Base-by-base conservation (phyloP, 2,113 vertebrate species). In the Ceuthmochares aereus region DNA sequence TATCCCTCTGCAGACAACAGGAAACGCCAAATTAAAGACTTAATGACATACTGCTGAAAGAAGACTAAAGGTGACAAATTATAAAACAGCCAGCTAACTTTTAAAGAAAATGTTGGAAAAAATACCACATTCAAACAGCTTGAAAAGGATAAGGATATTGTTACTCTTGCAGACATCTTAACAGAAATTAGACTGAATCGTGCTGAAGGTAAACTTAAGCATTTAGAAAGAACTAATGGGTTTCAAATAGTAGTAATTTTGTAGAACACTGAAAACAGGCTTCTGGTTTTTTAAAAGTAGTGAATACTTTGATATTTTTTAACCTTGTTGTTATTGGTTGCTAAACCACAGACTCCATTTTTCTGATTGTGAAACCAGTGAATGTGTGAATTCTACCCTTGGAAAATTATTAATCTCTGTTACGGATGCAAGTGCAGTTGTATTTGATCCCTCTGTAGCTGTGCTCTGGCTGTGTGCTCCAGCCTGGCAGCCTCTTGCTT, bases 21-120 rank as follows among this genome's bases (percentile, higher is more conserved):
- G 98, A 98, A 98, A 98, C 90, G 12, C 97, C 97, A 97, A 97
- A 98, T 98, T 98, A 98, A 97, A 98, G 97, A 97, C 97, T 96
- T 97, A 98, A 97, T 97, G 97, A 97, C 97, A 97, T 95, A 96
- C 96, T 95, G 82, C 93, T 97, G 96, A 97, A 98, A 98, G 95
- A 96, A 98, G 95, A 97, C 96, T 98, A 98, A 98, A 98, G 97
- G 96, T 96, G 96, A 97, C 97, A 97, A 97, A 98, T 98, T 97
- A 97, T 97, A 97, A 97, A 97, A 95, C 97, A 97, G 92, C 73
- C 87, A 81, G 67, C 90, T 96, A 95, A 92, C 75, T 94, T 91
- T 90, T 73, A 90, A 95, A 94, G 84, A 95, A 94, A 92, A 96
- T 13, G 51, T 76, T 94, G 93, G 59, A 93, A 95, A 93, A 94